Percentiles rank a stretch among this genome's conserved stretches.
Conservation (phyloP, 2,113 vertebrate genomes). For the Hyla sarda region DNA sequence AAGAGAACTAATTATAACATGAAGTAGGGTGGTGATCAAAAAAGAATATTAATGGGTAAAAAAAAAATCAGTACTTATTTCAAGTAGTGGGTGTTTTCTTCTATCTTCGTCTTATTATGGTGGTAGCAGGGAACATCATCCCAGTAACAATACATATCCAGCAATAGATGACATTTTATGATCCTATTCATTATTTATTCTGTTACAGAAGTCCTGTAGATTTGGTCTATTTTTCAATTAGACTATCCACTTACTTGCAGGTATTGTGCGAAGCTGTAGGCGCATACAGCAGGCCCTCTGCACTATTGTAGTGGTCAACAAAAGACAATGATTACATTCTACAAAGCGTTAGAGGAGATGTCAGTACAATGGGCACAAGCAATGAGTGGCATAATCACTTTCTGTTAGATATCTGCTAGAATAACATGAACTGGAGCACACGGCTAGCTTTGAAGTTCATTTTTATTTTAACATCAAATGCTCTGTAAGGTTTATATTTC, state of each 20-base stretch:
- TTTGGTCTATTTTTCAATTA: constrained; percentile 85
- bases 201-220: constrained; percentile 82
- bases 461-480: constrained; percentile 87
- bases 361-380: constrained; percentile 77
- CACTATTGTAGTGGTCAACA: constrained; percentile 84
- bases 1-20: constrained; percentile 78
- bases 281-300: constrained; percentile 72
- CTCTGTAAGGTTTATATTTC: constrained; percentile 70
- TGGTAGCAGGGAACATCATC: constrained; percentile 74
- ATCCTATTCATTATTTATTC: constrained; percentile 81
- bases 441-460: constrained; percentile 81
- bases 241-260: constrained; percentile 80
- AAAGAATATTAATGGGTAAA: constrained; percentile 75
- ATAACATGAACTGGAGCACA: constrained; percentile 72
- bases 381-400: constrained; percentile 80
- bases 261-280: constrained; percentile 77
- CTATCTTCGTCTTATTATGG: constrained; percentile 74
- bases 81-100: constrained; percentile 75
- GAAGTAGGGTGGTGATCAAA: constrained; percentile 75
- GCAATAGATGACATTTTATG: constrained; percentile 78
- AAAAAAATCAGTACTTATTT: constrained; percentile 80
- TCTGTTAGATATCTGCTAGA: constrained; percentile 72
- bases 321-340: constrained; percentile 92
- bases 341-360: constrained; percentile 81
- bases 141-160: constrained; percentile 79